phyloP scores from a whole-genome alignment of 2,113 vertebrate genomes.

The Chlorodrepanis virens region DNA sequence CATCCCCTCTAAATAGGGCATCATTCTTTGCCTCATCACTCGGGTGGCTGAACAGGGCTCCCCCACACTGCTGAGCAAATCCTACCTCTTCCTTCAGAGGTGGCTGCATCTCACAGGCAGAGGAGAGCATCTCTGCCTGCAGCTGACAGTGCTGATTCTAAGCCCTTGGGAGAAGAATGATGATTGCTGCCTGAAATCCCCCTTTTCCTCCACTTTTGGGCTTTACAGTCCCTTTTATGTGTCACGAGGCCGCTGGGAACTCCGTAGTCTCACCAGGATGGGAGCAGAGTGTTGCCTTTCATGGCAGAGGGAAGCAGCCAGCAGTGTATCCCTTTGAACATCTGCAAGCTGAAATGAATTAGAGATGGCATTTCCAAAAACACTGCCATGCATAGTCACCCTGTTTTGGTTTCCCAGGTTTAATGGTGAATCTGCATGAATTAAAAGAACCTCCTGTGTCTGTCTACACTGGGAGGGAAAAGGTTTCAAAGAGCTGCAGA shows the following conservation, averaged over 20 bases:
- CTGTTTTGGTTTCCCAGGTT: conserved; percentile 10
- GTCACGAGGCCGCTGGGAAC: not conserved
- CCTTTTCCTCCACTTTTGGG: not conserved
- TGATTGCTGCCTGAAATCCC: not conserved
- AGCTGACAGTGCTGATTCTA: not conserved
- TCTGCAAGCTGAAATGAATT: conserved; percentile 5
- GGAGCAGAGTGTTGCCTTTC: not conserved
- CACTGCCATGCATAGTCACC: not conserved
- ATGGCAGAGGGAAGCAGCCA: not conserved
- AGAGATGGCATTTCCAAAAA: not conserved
- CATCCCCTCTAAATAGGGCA: not conserved
- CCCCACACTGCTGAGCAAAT: not conserved
- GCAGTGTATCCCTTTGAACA: not conserved
- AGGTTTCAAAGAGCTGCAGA: not conserved
- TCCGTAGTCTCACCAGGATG: rapidly evolving
- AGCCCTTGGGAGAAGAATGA: not conserved
- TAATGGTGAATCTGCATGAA: conserved; percentile 32
- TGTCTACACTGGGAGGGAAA: not conserved
- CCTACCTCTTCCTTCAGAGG: not conserved
- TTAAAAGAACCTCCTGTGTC: conserved; percentile 17
- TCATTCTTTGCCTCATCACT: not conserved
- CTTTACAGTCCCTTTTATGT: not conserved
- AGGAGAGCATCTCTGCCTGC: not conserved
- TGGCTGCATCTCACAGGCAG: not conserved
- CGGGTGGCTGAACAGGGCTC: not conserved